Evolutionary conservation across 2,797 vertebrate species (phyloP).

Genomic region (Spinus olivaceus): DNA sequence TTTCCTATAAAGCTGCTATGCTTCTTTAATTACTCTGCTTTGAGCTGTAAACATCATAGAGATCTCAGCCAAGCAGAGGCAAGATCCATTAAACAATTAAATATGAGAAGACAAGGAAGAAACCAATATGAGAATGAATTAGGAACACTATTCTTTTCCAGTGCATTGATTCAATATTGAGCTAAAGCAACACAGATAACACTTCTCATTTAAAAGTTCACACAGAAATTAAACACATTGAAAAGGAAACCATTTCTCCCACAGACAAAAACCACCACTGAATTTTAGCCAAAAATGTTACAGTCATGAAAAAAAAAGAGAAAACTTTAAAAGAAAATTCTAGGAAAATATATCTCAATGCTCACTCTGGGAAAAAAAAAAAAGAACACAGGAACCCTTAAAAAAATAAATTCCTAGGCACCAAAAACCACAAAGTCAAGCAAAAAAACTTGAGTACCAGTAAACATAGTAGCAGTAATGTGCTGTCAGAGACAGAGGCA

Average conservation of each 20-base stretch:
- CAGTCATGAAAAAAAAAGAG: neutral
- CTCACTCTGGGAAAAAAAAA: rapidly evolving
- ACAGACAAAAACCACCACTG: neutral
- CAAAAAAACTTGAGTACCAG: neutral
- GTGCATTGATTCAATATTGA: neutral
- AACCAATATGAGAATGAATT: neutral
- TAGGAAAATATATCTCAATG: neutral
- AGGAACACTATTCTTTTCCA: neutral
- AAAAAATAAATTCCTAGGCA: neutral
- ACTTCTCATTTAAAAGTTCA: neutral
- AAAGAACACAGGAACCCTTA: neutral
- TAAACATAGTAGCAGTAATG: neutral
- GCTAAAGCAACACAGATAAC: neutral
- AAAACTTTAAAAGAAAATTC: neutral
- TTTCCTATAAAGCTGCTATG: neutral
- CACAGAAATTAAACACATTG: neutral
- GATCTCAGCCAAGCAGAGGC: neutral
- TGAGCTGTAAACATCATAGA: neutral
- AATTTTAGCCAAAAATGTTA: neutral
- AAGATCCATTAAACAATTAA: constrained; percentile 8
- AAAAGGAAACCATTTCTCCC: neutral
- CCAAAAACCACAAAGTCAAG: neutral
- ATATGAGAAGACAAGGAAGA: neutral
- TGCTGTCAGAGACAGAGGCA: neutral
- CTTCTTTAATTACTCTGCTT: neutral